Conservation (phyloP, 2,797 vertebrate species). For the Novumbra hubbsi region DNA sequence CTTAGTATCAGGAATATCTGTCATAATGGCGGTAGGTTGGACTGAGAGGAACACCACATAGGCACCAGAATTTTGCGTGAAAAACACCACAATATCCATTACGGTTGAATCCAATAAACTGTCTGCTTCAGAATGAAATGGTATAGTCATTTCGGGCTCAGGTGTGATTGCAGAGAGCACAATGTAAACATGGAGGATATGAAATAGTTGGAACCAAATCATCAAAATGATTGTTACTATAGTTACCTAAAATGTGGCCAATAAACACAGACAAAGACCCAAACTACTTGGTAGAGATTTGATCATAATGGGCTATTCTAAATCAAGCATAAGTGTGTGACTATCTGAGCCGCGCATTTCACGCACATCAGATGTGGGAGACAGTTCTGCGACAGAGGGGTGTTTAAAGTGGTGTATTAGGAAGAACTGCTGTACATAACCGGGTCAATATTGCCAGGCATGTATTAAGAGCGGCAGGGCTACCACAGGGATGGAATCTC, state of each 20-base stretch:
- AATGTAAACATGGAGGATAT: not conserved
- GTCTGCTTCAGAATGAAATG: not conserved
- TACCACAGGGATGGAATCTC: conserved; percentile 13
- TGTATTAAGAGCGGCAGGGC: not conserved
- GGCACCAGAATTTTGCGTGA: conserved; percentile 22
- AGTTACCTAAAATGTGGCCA: not conserved
- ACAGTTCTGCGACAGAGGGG: not conserved
- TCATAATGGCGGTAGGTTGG: not conserved
- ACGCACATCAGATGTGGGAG: not conserved
- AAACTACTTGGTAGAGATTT: no score
- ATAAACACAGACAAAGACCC: no score
- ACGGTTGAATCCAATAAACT: conserved; percentile 1
- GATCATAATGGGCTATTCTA: not conserved
- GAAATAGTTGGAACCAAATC: no score
- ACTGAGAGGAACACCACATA: not conserved
- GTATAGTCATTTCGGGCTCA: not conserved
- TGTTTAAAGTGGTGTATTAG: not conserved
- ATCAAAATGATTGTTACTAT: no score
- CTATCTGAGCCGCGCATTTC: not conserved
- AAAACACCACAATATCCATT: conserved; percentile 10
- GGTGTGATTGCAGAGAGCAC: not conserved
- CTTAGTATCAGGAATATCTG: not conserved
- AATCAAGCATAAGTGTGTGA: not conserved
- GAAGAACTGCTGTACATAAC: not conserved
- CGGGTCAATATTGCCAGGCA: not conserved